Evolutionary conservation across 1,140 invertebrate species (phyloP), one percentile per base, ranked within the genome.

Genomic region (Cydia splendana): DNA sequence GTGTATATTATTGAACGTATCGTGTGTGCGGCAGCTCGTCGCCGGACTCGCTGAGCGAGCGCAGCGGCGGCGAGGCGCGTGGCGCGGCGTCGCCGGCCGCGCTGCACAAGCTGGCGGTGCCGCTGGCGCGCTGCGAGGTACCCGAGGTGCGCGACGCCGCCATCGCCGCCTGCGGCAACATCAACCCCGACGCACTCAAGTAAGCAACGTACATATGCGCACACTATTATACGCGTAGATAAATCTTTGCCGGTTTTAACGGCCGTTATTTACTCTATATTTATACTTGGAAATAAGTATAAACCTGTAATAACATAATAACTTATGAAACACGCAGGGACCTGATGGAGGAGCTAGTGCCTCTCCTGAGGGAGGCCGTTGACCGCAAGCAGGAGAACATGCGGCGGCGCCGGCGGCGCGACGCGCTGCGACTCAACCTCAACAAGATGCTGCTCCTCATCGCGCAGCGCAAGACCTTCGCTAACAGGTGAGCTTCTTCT

Each of bases 301-400:
- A 10, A 42, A 7, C 38, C 38, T 42, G 38, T 9, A 42, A 10
- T 42, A 42, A 10, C 7, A 7, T 42, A 42, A 42, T 42, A 10
- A 42, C 38, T 48, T 48, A 48, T 15, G 45, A 48, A 13, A 53
- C 13, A 53, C 9, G n/a, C 87, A 99, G 98, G 87, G 98, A 99
- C 94, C 94, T 99, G 53, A 97, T 99, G 95, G 99, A 99, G 86
- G 99, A 99, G 93, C 88, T 99, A 24, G 95, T 98, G 10, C 95
- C 96, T 2, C 96, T 97, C 79, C 96, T 99, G 74, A 95, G 98
- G 38, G 99, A 99, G 92, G 98, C 98, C 1, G 97, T 99, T n/a
- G 99, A 99, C 91, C 95, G 98, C 30, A 99, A 99, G 89, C 97
- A 99, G 91, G 99, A 99, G 91, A 99, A 99, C 86, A 97, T 99